Base-by-base conservation (phyloP, 1,140 invertebrate genomes). In the Dryas iulia region DNA sequence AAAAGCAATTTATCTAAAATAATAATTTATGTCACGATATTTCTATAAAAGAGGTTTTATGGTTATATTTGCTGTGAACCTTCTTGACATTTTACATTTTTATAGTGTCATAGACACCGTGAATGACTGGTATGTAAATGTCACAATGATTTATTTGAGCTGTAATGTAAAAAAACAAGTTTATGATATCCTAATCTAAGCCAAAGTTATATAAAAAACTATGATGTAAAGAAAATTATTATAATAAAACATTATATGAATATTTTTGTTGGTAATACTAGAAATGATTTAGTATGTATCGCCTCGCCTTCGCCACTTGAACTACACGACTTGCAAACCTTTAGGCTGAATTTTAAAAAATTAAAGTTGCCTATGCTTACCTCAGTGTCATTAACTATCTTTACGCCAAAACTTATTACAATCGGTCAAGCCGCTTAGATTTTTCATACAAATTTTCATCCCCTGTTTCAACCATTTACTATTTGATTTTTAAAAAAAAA, bases 61-160 rank as follows among this genome's bases (percentile, higher is more conserved):
- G 2, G 14, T 18, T 47, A 8, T 18, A 21, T 35, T 59, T 11
- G 23, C 23, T 59, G 18, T 59, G 8, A 59, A 23, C 58, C 28
- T 33, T 30, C 30, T 33, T 35, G 58, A 59, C 58, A 59, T 59
- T 59, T 59, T 59, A 59, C 33, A 24, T 59, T 59, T 59, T 59
- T 59, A 59, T 59, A 21, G 28, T 59, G 30, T 33, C 57, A 33
- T 26, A 58, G 54, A 58, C 14, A 58, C 26, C 56, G 56, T 10
- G 56, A 14, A 58, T 30, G 25, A 59, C 57, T 31, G 28, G 57
- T 33, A 59, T 59, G 28, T 31, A 59, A 59, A 59, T 33, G 26
- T 28, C 11, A 23, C 21, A 23, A 33, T 59, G 58, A 59, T 59
- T 59, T 59, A 59, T 59, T 35, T 23, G 1, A 59, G 39, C 58